phyloP scores from a whole-genome alignment of 2,797 vertebrate genomes.

The Syndactyla subalaris region DNA sequence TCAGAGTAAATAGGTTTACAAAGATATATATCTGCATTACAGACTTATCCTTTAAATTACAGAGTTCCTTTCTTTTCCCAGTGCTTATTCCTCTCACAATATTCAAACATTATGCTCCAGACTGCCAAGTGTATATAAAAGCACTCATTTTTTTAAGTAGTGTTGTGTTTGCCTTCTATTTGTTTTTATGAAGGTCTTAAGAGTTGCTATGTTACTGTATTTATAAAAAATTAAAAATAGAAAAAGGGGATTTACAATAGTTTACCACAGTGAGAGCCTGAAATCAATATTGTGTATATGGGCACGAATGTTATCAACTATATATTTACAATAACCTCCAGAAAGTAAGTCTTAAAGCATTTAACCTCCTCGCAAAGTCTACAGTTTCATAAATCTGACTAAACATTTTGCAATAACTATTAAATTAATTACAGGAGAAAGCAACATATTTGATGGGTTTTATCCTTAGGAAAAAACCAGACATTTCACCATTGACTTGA shows the following conservation, averaged over 20 bases:
- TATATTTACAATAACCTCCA: conserved; percentile 45
- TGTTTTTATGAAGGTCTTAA: conserved; percentile 9
- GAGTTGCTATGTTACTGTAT: background rate
- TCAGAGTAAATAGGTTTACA: background rate
- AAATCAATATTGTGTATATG: conserved; percentile 46
- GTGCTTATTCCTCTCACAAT: background rate
- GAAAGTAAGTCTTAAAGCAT: conserved; percentile 40
- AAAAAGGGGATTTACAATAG: background rate
- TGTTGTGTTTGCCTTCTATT: background rate
- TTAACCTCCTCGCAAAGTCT: conserved; percentile 40
- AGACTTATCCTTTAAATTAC: background rate
- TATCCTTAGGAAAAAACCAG: background rate
- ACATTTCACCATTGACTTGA: background rate
- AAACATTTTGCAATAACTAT: conserved; percentile 38
- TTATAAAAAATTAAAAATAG: background rate
- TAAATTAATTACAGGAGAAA: conserved; percentile 40
- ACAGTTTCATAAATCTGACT: conserved; percentile 51
- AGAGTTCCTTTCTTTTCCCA: background rate
- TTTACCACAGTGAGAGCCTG: conserved; percentile 18
- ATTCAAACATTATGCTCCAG: background rate
- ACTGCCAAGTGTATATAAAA: background rate
- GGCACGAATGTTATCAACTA: background rate
- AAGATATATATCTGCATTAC: background rate
- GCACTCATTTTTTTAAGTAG: background rate
- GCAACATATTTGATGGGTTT: conserved; percentile 1